Evolutionary conservation across 2,888 invertebrate species (phyloP).

Genomic region (Drosophila dives): DNA sequence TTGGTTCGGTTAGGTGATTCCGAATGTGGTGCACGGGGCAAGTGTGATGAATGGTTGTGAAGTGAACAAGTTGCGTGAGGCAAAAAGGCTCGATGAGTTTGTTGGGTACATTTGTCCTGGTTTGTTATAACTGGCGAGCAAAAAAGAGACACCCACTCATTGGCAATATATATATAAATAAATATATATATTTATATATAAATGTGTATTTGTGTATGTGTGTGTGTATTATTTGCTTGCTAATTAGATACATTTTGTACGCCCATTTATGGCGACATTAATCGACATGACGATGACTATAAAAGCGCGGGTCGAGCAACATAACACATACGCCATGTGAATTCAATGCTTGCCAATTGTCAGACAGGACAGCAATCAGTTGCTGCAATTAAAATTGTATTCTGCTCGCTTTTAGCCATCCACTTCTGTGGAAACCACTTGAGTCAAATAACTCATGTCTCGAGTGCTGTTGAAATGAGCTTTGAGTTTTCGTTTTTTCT

Average conservation of each 20-base stretch:
- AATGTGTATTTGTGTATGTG: not conserved
- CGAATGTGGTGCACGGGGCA: not conserved
- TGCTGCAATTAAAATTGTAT: constrained; percentile 51
- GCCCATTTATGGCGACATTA: constrained; percentile 19
- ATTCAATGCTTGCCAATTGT: constrained; percentile 56
- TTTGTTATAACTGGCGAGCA: constrained; percentile 57
- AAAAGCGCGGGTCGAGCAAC: not conserved
- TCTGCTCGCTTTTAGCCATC: not conserved
- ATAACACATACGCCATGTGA: constrained; percentile 40
- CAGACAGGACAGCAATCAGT: constrained; percentile 43
- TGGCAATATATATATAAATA: constrained; percentile 4
- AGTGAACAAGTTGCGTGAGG: constrained; percentile 25
- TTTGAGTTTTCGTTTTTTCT: constrained; percentile 58
- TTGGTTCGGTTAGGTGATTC: not conserved
- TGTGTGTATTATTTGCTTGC: constrained; percentile 47
- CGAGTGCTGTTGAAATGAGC: constrained; percentile 80
- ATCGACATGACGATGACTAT: constrained; percentile 1
- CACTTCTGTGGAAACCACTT: constrained; percentile 44
- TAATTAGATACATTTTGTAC: constrained; percentile 43
- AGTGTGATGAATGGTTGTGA: constrained; percentile 23
- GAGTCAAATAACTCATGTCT: constrained; percentile 76
- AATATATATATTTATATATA: constrained; percentile 2
- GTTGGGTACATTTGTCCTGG: constrained; percentile 34
- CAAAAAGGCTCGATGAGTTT: constrained; percentile 1
- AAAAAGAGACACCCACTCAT: constrained; percentile 28